These are phyloP conservation scores for Sebastes flavidus DNA, from an alignment of 2,797 vertebrate genomes.

Conservation along the genomic window DNA sequence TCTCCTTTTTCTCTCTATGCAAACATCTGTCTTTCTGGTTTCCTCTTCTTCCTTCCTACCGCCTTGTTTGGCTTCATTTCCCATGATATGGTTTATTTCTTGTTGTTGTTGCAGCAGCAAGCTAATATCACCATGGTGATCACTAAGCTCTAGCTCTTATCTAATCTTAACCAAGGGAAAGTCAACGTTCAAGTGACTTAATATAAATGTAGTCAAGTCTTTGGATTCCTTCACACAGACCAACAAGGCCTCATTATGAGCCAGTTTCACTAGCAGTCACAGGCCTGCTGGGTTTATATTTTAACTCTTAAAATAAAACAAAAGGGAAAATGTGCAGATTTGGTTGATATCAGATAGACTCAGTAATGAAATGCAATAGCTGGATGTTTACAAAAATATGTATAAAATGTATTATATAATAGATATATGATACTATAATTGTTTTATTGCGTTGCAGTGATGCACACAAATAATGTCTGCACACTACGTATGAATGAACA, in stretches of 20 bases:
- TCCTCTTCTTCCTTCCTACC: background rate
- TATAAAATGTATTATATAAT: background rate
- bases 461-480: background rate
- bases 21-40: background rate
- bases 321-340: background rate
- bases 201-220: background rate
- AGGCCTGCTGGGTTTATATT: background rate
- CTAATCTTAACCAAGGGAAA: constrained; percentile 39
- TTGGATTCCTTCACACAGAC: background rate
- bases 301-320: background rate
- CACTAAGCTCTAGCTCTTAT: constrained; percentile 3
- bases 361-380: background rate
- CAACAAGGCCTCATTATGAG: background rate
- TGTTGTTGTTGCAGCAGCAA: background rate
- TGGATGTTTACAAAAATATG: background rate
- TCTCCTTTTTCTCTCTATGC: background rate
- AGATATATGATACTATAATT: background rate
- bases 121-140: background rate
- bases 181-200: constrained; percentile 51
- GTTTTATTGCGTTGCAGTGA: background rate
- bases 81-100: background rate
- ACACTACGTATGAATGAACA: background rate
- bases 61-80: background rate
- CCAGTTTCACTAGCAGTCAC: background rate
- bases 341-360: background rate